These are phyloP conservation scores for Phoebastria nigripes DNA, from an alignment of 2,797 vertebrate genomes.

Conservation along the genomic window DNA sequence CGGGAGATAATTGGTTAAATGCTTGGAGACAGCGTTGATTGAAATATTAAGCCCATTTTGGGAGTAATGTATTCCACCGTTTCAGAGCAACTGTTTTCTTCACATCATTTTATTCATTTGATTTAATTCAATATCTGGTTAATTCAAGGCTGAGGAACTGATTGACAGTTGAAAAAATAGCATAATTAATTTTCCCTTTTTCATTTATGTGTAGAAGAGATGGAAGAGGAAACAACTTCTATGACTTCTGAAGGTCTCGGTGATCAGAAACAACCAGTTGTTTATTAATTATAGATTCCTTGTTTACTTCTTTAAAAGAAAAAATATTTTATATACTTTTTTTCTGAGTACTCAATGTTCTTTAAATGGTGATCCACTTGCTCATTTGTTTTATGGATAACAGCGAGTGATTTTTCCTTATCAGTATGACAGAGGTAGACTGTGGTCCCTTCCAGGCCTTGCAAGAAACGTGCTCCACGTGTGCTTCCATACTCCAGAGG, in stretches of 20 bases:
- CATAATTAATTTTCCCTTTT: background rate
- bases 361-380: background rate
- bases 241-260: background rate
- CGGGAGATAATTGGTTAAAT: background rate
- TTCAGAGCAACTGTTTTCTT: constrained; percentile 24
- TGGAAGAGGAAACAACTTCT: background rate
- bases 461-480: background rate
- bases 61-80: background rate
- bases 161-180: background rate
- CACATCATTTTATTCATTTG: background rate
- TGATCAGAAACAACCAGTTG: background rate
- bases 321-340: background rate
- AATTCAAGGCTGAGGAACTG: background rate
- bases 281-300: background rate
- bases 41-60: background rate
- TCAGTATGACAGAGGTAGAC: background rate
- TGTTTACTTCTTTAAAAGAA: background rate
- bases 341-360: background rate
- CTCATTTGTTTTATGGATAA: background rate
- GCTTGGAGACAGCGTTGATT: background rate
- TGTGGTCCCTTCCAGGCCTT: background rate
- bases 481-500: background rate
- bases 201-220: background rate
- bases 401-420: background rate
- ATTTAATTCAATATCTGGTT: background rate